A percentile compares a stretch with the other conserved stretches of the same genome.
Conservation (phyloP, 2,797 vertebrate genomes). For the Kryptopterus vitreolus region DNA sequence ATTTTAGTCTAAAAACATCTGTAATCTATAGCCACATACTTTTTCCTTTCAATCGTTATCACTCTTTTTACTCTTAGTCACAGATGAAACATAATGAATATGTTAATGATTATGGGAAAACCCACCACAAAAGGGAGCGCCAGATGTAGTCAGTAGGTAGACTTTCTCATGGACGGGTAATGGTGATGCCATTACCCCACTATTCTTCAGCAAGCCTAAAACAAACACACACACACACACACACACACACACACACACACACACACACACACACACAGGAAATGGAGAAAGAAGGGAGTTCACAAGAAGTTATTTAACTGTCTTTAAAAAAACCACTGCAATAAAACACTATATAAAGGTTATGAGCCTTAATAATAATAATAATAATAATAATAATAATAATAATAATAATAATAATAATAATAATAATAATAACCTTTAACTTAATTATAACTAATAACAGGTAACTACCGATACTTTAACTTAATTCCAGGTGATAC, state of each 20-base stretch:
- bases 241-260: too few relatives aligned
- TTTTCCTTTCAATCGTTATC: background rate
- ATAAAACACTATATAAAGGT: background rate
- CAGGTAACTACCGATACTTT: too few relatives aligned
- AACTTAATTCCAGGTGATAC: background rate
- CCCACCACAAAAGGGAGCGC: slow-evolving; percentile 86
- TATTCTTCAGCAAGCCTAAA: slow-evolving; percentile 79
- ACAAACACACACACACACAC: slow-evolving; percentile 36
- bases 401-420: too few relatives aligned
- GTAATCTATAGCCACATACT: background rate
- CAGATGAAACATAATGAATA: background rate
- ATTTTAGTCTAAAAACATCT: background rate
- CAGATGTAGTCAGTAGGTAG: slow-evolving; percentile 80
- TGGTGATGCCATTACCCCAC: slow-evolving; percentile 72
- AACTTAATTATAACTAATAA: too few relatives aligned
- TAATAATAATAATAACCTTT: too few relatives aligned
- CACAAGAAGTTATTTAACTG: background rate
- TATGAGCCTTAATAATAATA: background rate
- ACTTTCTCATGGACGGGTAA: slow-evolving; percentile 79
- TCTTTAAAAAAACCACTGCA: background rate
- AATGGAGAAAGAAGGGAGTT: background rate
- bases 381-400: too few relatives aligned
- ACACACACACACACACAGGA: background rate
- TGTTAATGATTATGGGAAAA: background rate
- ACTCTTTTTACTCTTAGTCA: background rate